phyloP scores from a whole-genome alignment of 2,888 invertebrate genomes.

The Synanthedon formicaeformis region DNA sequence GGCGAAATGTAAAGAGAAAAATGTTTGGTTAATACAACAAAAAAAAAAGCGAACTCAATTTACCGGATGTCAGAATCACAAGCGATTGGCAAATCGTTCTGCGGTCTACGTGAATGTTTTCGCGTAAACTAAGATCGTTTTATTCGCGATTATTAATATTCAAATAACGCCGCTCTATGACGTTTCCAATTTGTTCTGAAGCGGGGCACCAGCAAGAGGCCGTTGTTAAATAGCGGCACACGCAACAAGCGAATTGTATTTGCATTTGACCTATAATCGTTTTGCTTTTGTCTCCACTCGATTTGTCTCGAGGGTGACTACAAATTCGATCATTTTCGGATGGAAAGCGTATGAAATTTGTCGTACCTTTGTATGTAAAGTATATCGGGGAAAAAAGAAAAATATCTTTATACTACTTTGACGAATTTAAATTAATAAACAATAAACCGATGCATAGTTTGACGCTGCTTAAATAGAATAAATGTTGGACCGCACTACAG shows the following conservation, averaged over 20 bases:
- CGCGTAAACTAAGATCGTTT: slow-evolving; percentile 35
- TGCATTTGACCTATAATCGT: slow-evolving; percentile 58
- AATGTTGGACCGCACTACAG: too few relatives aligned
- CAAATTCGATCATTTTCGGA: slow-evolving; percentile 13
- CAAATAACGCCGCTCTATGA: slow-evolving; percentile 46
- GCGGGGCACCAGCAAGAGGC: slow-evolving; percentile 37
- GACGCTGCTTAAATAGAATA: too few relatives aligned
- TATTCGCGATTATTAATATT: slow-evolving; percentile 56
- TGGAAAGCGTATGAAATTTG: slow-evolving; percentile 4
- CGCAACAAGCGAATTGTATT: slow-evolving; percentile 57
- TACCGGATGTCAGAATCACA: slow-evolving; percentile 26
- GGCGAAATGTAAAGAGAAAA: neutral
- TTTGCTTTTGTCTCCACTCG: slow-evolving; percentile 25
- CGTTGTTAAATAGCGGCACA: slow-evolving; percentile 38
- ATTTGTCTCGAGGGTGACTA: slow-evolving; percentile 4
- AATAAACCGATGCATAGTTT: too few relatives aligned
- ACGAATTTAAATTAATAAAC: too few relatives aligned
- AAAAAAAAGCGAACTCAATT: slow-evolving; percentile 26
- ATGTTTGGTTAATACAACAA: neutral
- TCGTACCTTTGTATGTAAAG: neutral
- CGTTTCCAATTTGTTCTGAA: slow-evolving; percentile 51
- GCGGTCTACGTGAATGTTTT: slow-evolving; percentile 28
- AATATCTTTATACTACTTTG: too few relatives aligned
- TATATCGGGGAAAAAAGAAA: neutral
- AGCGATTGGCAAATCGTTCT: slow-evolving; percentile 34